phyloP scores from a whole-genome alignment of 2,888 invertebrate genomes.

The Caradrina clavipalpis region DNA sequence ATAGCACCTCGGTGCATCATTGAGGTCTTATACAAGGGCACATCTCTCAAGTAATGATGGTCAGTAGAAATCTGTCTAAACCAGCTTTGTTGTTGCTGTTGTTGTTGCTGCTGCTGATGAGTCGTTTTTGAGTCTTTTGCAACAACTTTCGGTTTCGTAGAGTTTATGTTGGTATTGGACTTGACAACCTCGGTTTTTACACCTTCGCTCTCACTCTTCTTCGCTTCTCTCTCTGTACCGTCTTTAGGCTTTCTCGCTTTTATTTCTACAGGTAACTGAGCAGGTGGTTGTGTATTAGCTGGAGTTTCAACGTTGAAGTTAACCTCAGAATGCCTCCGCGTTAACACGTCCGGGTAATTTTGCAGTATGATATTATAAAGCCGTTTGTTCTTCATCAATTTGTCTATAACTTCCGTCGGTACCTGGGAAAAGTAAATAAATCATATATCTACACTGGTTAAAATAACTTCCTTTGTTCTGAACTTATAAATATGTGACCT shows the following conservation, averaged over 20 bases:
- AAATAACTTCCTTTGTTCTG: background rate
- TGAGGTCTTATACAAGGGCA: constrained; percentile 94
- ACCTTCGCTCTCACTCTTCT: constrained; percentile 64
- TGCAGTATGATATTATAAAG: constrained; percentile 93
- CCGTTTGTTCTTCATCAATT: constrained; percentile 91
- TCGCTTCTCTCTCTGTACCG: constrained; percentile 43
- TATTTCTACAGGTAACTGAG: constrained; percentile 76
- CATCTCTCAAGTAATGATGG: constrained; percentile 93
- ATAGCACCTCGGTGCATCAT: constrained; percentile 96
- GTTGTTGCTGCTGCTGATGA: constrained; percentile 60
- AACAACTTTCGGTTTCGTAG: constrained; percentile 54
- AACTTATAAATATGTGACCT: constrained; percentile 42
- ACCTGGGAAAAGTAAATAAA: constrained; percentile 85
- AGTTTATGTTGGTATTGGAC: constrained; percentile 55
- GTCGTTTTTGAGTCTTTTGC: constrained; percentile 50
- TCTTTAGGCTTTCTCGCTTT: constrained; percentile 73
- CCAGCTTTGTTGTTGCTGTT: constrained; percentile 73
- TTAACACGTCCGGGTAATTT: constrained; percentile 93
- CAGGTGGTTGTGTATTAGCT: constrained; percentile 70
- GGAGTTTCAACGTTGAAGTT: constrained; percentile 81
- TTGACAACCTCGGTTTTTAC: constrained; percentile 46
- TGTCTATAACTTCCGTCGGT: constrained; percentile 93
- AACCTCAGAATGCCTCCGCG: constrained; percentile 91
- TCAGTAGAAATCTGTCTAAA: constrained; percentile 90
- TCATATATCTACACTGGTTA: background rate